Base-by-base conservation (phyloP, 92 coral and sea anemone species). In the Zoanthus sansibaricus region DNA sequence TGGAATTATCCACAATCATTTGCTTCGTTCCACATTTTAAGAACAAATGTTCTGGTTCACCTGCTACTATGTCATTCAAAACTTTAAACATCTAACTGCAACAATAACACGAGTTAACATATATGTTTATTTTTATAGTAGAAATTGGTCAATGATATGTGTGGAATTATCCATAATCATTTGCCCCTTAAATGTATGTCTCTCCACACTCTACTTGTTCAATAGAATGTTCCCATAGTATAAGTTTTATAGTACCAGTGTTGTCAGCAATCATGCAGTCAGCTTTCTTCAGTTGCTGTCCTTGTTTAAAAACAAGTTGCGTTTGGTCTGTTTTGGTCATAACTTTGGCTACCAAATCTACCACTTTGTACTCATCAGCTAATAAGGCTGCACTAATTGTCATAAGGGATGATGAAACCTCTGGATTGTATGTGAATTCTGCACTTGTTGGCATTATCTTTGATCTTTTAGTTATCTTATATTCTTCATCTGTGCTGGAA, bases 281-380 rank as follows among this genome's bases (percentile, higher is more conserved):
- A 59, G 10, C 44, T 76, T 86, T 86, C 21, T 16, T 51, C 9
- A 75, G 55, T 55, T 45, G 61, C 71, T 55, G 61, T 32, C 59
- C 84, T 37, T 87, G 30, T 82, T 56, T 87, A 79, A 90, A 62
- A 49, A 90, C 71, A 42, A 78, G 76, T 59, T 84, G 86, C 75
- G 58, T 89, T 44, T 77, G 71, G 78, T 89, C 72, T 45, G 78
- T 67, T 67, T 76, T 89, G 86, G 55, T 89, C 86, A 85, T 90
- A 46, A 82, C 90, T 82, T 90, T 90, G 74, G 93, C 88, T 44
- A 48, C 42, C 37, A 87, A 86, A 80, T 90, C 90, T 18, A 90
- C 62, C 45, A 77, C 75, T 71, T 87, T 82, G 64, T 87, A 87
- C 31, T 71, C 71, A 74, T 90, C 93, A 56, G 90, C 88, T 77